phyloP scores from a whole-genome alignment of 2,797 vertebrate genomes.

The Phyllotis vaccarum region DNA sequence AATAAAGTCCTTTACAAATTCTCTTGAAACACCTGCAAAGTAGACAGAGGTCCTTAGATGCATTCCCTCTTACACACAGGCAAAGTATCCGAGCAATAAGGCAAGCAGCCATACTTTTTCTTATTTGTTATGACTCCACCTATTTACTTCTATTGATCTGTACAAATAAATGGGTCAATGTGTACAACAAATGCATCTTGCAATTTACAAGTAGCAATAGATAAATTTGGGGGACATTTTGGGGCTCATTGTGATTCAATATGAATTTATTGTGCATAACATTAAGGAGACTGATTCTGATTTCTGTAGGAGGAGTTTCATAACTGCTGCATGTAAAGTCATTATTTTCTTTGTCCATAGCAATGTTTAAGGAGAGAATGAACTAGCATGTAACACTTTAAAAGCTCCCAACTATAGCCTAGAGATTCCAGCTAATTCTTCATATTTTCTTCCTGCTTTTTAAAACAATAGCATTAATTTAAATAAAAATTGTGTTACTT shows the following conservation, averaged over 20 bases:
- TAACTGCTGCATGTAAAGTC: not conserved
- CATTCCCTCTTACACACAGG: not conserved
- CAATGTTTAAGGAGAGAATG: not conserved
- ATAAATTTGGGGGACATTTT: not conserved
- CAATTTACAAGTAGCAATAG: not conserved
- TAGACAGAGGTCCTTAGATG: not conserved
- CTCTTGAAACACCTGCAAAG: not conserved
- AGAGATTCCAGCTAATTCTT: conserved; percentile 14
- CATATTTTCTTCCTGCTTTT: not conserved
- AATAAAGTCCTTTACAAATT: not conserved
- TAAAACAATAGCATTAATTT: not conserved
- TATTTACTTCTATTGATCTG: not conserved
- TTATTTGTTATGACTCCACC: not conserved
- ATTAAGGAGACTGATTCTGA: not conserved
- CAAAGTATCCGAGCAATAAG: not conserved
- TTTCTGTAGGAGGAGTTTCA: not conserved
- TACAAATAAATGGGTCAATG: not conserved
- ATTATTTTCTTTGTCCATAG: not conserved
- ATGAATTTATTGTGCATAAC: no score
- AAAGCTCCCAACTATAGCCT: not conserved
- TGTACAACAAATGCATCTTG: not conserved
- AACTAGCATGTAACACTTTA: not conserved
- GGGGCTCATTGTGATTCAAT: not conserved
- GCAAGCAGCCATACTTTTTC: not conserved
- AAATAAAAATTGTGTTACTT: conserved; percentile 4